Evolutionary conservation across 2,113 vertebrate genomes (phyloP).

Genomic region (Pycnonotus jocosus): DNA sequence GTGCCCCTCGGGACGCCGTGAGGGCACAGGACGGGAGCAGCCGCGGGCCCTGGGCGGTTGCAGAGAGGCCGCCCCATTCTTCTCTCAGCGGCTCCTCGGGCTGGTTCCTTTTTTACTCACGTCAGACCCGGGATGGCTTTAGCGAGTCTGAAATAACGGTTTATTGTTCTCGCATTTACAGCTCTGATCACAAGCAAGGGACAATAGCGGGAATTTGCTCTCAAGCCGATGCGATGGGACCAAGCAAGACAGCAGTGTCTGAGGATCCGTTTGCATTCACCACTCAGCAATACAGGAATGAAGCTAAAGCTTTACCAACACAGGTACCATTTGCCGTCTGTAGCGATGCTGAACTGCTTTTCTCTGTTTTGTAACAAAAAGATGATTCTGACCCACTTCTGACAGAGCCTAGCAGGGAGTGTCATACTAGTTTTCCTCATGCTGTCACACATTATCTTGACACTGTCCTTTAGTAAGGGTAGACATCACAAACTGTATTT

Average conservation of each 20-base stretch:
- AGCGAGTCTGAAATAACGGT: neutral
- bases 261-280: neutral
- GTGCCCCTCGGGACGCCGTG: neutral
- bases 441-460: neutral
- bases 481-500: neutral
- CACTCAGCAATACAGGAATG: neutral
- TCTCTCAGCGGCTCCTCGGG: neutral
- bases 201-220: neutral
- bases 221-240: conserved; percentile 19
- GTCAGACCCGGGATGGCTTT: neutral
- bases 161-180: neutral
- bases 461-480: neutral
- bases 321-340: conserved; percentile 56
- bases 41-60: neutral
- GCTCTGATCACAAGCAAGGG: neutral
- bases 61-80: neutral
- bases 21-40: neutral
- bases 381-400: neutral
- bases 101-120: neutral
- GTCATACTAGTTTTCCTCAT: neutral
- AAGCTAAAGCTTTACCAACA: neutral
- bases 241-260: neutral
- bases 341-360: neutral
- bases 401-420: neutral
- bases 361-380: neutral